These are phyloP conservation scores for Temnothorax nylanderi DNA, from an alignment of 1,140 invertebrate genomes.

Conservation along the genomic window DNA sequence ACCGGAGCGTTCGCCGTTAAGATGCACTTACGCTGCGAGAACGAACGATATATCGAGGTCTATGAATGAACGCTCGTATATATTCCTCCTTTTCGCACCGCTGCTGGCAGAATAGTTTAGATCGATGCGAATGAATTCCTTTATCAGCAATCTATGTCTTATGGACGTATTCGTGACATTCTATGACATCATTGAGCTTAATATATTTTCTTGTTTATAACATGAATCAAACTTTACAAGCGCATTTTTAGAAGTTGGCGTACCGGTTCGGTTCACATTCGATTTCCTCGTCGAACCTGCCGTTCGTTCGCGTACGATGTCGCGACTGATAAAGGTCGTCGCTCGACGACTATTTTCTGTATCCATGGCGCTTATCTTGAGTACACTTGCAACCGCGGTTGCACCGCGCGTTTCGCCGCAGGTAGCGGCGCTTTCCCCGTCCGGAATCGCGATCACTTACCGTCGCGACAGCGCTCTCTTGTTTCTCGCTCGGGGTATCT, in stretches of 20 bases:
- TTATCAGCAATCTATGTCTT: not conserved
- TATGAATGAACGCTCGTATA: not conserved
- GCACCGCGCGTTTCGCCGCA: slow-evolving; percentile 3
- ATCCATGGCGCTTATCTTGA: slow-evolving; percentile 45
- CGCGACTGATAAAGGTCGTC: slow-evolving; percentile 49
- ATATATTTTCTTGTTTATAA: not conserved
- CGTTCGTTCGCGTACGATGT: slow-evolving; percentile 8
- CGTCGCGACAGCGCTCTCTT: slow-evolving; percentile 37
- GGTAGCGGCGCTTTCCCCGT: slow-evolving; percentile 37
- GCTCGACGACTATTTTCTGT: slow-evolving; percentile 46
- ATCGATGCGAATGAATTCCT: not conserved
- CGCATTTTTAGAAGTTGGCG: slow-evolving; percentile 16
- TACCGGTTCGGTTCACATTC: slow-evolving; percentile 30
- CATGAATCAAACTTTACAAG: not conserved
- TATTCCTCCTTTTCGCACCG: not conserved
- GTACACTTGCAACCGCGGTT: slow-evolving; percentile 41
- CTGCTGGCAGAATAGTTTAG: not conserved
- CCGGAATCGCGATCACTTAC: slow-evolving; percentile 27
- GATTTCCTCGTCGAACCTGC: not conserved
- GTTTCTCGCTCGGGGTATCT: slow-evolving; percentile 24
- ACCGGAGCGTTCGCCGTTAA: not conserved
- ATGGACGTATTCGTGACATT: not conserved
- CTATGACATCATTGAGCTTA: not conserved
- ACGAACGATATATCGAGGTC: not conserved
- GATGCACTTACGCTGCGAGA: not conserved